Evolutionary conservation across 2,113 vertebrate species (phyloP).

Genomic region (Pseudopipra pipra): DNA sequence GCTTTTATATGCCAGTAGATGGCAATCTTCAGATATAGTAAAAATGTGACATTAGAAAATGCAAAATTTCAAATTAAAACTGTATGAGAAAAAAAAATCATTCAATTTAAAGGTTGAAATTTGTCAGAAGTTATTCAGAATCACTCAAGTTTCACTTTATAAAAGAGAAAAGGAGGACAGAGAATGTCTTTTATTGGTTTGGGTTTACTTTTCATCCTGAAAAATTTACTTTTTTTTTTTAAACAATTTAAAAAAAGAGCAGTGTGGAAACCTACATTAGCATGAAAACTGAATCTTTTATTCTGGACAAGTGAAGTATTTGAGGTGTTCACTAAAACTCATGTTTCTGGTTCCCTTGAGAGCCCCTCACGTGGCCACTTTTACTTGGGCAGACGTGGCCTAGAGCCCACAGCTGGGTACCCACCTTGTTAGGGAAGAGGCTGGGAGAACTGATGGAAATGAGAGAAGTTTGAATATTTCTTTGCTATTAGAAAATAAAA

Average conservation of each 20-base stretch:
- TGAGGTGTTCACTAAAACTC: background rate
- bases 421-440: accelerated
- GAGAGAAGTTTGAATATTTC: background rate
- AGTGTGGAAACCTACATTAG: background rate
- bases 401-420: accelerated
- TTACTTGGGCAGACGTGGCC: background rate
- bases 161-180: background rate
- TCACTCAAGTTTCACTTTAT: background rate
- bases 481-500: background rate
- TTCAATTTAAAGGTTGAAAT: background rate
- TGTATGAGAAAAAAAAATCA: background rate
- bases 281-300: accelerated
- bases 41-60: background rate
- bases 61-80: constrained; percentile 33
- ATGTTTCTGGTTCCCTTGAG: background rate
- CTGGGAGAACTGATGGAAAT: background rate
- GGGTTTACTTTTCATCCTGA: background rate
- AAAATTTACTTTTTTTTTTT: background rate
- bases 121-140: background rate
- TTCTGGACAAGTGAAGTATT: background rate
- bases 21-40: constrained; percentile 50
- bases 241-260: background rate
- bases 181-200: background rate
- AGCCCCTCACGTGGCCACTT: background rate
- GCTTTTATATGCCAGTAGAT: constrained; percentile 24